These are phyloP conservation scores for Drymodes brunneopygia DNA, from an alignment of 2,113 vertebrate genomes.

Conservation along the genomic window DNA sequence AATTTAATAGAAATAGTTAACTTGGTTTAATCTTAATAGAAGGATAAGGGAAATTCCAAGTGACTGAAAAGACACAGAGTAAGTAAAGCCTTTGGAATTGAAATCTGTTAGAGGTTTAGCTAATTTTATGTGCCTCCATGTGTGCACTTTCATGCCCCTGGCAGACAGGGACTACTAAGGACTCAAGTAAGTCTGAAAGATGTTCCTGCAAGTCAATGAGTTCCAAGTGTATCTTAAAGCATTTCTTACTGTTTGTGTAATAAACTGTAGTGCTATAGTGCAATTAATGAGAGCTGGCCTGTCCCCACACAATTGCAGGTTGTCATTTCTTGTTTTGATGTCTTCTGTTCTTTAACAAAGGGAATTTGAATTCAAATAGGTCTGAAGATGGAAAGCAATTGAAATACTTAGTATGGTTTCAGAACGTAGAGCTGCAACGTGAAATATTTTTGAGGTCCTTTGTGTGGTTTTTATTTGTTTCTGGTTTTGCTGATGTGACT, in stretches of 20 bases:
- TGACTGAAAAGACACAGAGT: neutral
- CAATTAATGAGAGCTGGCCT: neutral
- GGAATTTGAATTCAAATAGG: neutral
- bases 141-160: neutral
- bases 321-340: neutral
- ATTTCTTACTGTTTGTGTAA: neutral
- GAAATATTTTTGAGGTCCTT: neutral
- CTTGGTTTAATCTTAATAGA: neutral
- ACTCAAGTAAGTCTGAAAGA: neutral
- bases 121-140: neutral
- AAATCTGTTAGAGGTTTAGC: neutral
- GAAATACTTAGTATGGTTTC: neutral
- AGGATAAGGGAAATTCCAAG: neutral
- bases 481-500: neutral
- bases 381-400: neutral
- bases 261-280: neutral
- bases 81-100: neutral
- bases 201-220: neutral
- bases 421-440: neutral
- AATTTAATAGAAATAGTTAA: neutral
- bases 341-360: neutral
- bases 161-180: neutral
- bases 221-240: neutral
- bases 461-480: neutral
- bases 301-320: neutral